A percentile compares a stretch with the other conserved stretches of the same genome.
Conservation (phyloP, 2,797 vertebrate species). For the Sebastiscus albofasciatus region DNA sequence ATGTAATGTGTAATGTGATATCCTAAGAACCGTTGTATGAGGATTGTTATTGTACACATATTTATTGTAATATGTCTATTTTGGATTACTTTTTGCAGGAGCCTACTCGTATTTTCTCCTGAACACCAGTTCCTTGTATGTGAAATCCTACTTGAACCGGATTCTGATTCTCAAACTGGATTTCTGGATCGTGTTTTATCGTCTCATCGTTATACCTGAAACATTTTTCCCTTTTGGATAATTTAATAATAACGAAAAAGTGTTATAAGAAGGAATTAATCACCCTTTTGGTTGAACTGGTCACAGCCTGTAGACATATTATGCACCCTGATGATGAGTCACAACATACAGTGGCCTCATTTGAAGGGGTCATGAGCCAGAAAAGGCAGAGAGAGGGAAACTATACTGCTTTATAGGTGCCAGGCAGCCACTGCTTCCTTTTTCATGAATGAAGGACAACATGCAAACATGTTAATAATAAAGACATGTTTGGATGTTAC, state of each 20-base stretch:
- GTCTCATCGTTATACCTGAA: background rate
- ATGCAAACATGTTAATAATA: background rate
- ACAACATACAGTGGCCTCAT: background rate
- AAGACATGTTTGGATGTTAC: background rate
- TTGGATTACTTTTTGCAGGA: background rate
- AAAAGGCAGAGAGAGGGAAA: background rate
- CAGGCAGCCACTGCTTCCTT: background rate
- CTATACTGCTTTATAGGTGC: background rate
- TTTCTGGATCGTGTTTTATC: background rate
- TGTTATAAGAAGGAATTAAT: background rate
- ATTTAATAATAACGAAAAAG: background rate
- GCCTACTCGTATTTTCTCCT: background rate
- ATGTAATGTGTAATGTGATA: too few species aligned
- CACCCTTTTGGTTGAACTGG: background rate
- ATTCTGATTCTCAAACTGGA: background rate
- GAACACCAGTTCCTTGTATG: too few species aligned
- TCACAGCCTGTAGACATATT: constrained; percentile 1
- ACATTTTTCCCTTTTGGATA: background rate
- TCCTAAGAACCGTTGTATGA: too few species aligned
- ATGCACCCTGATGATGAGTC: constrained; percentile 24
- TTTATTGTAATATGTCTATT: background rate
- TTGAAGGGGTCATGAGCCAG: background rate
- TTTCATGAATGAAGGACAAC: background rate
- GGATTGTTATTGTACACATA: too few species aligned
- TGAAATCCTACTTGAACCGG: background rate